A percentile compares a stretch with the other conserved stretches of the same genome.
Conservation (phyloP, 2,797 vertebrate genomes). For the Nyctalus aviator region DNA sequence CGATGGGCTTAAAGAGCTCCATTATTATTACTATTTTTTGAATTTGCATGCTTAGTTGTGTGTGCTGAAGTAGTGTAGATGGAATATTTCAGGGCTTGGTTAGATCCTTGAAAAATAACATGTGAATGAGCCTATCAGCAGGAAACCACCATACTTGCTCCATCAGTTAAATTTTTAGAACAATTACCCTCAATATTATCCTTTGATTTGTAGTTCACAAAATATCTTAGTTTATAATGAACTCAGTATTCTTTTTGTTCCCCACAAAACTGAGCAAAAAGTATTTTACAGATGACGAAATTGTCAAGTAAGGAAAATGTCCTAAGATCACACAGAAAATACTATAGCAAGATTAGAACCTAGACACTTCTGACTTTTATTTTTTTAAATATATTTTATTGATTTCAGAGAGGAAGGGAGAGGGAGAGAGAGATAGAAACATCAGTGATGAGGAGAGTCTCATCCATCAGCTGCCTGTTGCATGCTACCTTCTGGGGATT, state of each 20-base stretch:
- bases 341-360: slow-evolving; percentile 31
- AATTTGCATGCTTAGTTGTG: slow-evolving; percentile 70
- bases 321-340: background rate
- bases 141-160: slow-evolving; percentile 13
- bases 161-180: slow-evolving; percentile 68
- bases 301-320: background rate
- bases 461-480: no score
- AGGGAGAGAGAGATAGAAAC: no score
- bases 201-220: slow-evolving; percentile 63
- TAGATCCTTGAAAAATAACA: slow-evolving; percentile 69
- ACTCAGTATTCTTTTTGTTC: background rate
- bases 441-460: no score
- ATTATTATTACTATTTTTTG: slow-evolving; percentile 75
- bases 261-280: slow-evolving; percentile 21
- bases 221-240: slow-evolving; percentile 61
- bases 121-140: slow-evolving; percentile 21
- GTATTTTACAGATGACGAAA: slow-evolving; percentile 53
- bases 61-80: slow-evolving; percentile 57
- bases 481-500: no score
- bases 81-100: slow-evolving; percentile 48
- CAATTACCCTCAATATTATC: slow-evolving; percentile 67
- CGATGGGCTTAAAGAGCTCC: slow-evolving; percentile 75
- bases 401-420: no score
- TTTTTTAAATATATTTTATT: no score
- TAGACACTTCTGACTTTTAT: background rate